These are phyloP conservation scores for Escarpia spicata DNA, from an alignment of 2,888 invertebrate genomes.

Conservation along the genomic window DNA sequence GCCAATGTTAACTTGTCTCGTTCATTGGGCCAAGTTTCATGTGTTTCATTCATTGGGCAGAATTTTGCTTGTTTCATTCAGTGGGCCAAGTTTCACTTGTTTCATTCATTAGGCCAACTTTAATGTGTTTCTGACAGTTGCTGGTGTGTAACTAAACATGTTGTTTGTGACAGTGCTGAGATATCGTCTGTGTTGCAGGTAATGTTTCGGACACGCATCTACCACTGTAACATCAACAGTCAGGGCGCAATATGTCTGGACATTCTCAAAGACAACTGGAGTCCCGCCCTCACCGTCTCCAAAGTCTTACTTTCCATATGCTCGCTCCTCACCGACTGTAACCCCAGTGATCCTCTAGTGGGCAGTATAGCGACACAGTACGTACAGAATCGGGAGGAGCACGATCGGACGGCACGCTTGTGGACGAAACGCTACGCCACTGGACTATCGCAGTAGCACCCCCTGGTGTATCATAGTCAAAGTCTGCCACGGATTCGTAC, in stretches of 20 bases:
- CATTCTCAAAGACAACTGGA: slow-evolving; percentile 98
- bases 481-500: background rate
- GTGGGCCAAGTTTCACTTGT: background rate
- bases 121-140: background rate
- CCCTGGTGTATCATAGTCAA: background rate
- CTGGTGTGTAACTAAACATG: too few relatives aligned
- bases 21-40: too few relatives aligned
- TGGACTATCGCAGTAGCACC: background rate
- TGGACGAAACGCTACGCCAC: slow-evolving; percentile 99
- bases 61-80: background rate
- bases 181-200: slow-evolving; percentile 58
- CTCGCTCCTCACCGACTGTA: slow-evolving; percentile 96
- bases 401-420: slow-evolving; percentile 95
- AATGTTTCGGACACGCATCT: slow-evolving; percentile 93
- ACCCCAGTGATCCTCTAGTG: slow-evolving; percentile 98
- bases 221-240: slow-evolving; percentile 99
- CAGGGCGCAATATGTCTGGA: slow-evolving; percentile 98
- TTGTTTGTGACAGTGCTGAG: too few relatives aligned
- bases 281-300: slow-evolving; percentile 97
- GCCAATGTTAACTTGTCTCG: too few relatives aligned
- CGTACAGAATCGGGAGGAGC: slow-evolving; percentile 95
- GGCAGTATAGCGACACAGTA: slow-evolving; percentile 98
- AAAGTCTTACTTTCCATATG: slow-evolving; percentile 97
- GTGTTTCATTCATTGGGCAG: background rate
- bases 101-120: background rate